Evolutionary conservation across 2,797 vertebrate genomes (phyloP).

Genomic region (Aythya fuligula): DNA sequence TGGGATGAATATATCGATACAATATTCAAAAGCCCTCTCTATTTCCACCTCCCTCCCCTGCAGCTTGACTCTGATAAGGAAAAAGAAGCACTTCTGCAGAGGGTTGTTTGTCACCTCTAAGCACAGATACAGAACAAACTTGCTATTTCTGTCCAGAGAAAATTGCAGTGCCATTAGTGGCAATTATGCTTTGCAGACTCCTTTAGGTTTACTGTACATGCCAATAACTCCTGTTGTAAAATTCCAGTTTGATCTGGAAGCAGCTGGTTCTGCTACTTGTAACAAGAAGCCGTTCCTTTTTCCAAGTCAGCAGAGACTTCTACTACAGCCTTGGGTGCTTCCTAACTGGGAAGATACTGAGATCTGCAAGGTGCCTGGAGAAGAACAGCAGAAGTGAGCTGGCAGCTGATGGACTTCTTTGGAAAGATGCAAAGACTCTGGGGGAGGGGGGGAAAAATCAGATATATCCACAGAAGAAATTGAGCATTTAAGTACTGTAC

Average conservation of each 20-base stretch:
- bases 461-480: conserved; percentile 4
- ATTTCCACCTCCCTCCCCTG: neutral
- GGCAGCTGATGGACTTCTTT: neutral
- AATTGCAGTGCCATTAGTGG: neutral
- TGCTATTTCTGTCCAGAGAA: neutral
- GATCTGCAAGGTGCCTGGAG: neutral
- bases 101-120: neutral
- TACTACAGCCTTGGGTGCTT: neutral
- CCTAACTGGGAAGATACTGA: neutral
- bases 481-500: neutral
- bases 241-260: neutral
- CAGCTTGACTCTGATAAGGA: neutral
- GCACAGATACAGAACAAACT: neutral
- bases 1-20: neutral
- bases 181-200: neutral
- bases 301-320: neutral
- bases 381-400: neutral
- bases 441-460: neutral
- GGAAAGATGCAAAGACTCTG: neutral
- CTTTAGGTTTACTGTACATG: neutral
- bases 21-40: neutral
- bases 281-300: neutral
- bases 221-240: neutral
- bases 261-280: neutral
- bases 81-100: neutral